phyloP scores from a whole-genome alignment of 64 coral and sea anemone genomes.

The Cladopsammia gracilis region DNA sequence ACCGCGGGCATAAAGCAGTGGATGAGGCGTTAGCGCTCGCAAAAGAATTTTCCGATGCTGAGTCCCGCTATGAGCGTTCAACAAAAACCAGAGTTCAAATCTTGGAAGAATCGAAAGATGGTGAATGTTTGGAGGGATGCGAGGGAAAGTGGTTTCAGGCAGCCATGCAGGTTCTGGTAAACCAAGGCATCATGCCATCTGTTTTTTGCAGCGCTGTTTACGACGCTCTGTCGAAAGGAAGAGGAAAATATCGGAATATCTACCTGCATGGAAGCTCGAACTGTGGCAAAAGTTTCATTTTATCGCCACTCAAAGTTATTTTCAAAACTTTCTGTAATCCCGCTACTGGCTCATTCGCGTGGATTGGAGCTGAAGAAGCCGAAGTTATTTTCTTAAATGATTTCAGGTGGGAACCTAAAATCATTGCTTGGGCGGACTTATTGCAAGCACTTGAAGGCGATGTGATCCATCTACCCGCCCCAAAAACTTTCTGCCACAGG shows the following conservation, averaged over 20 bases:
- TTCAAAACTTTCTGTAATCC: conserved; percentile 62
- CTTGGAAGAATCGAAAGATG: not conserved
- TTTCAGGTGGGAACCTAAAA: conserved; percentile 54
- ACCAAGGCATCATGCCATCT: not conserved
- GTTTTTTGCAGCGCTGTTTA: conserved; percentile 47
- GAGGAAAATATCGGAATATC: conserved; percentile 67
- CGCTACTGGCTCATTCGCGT: conserved; percentile 67
- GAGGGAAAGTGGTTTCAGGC: conserved; percentile 2
- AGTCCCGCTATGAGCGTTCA: not conserved
- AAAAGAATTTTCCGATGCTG: conserved; percentile 24
- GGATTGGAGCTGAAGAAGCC: conserved; percentile 56
- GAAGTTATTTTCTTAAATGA: conserved; percentile 70
- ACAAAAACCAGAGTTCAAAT: conserved; percentile 25
- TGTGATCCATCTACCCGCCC: conserved; percentile 50
- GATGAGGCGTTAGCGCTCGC: conserved; percentile 22
- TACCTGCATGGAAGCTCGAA: conserved; percentile 58
- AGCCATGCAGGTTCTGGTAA: not conserved
- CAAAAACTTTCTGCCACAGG: conserved; percentile 19
- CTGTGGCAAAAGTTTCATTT: conserved; percentile 63
- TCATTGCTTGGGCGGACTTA: conserved; percentile 67
- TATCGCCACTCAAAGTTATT: conserved; percentile 53
- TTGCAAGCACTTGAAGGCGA: conserved; percentile 67
- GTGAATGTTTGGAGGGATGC: not conserved
- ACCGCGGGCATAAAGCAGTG: conserved; percentile 45
- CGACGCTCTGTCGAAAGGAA: not conserved